Evolutionary conservation across 2,797 vertebrate genomes (phyloP), one percentile per base, ranked within the genome.

Genomic region (Morelia viridis): DNA sequence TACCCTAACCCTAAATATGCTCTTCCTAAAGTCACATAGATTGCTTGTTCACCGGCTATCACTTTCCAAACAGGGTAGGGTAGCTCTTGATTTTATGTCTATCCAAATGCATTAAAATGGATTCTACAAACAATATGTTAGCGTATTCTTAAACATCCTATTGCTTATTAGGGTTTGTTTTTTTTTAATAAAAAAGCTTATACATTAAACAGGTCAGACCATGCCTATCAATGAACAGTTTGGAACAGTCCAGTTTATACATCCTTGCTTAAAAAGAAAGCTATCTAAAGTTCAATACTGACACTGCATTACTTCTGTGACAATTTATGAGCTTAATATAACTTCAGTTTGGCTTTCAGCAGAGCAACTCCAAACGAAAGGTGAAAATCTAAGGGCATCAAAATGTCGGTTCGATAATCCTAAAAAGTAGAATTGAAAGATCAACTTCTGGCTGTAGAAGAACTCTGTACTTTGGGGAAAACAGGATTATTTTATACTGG

Each of bases 271-370:
- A 86, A 84, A 90, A 94, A 89, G 57, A 94, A 62, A 83, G 17
- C 58, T 88, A 24, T 90, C 93, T 35, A 91, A 92, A 94, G 94
- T 93, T 84, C 28, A 35, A 19, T 57, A 35, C 28, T 22, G 17
- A 10, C 12, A 4, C 19, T 61, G 35, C 11, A 31, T 76, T 90
- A 50, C 83, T 71, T 46, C n/a, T 85, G 87, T 87, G 93, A 91
- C 86, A 94, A 68, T 15, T 56, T 88, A 68, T 13, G 91, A 28
- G 88, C 96, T 96, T 95, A 93, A 83, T 17, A 13, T 61, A 86
- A 26, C 94, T 94, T 87, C 88, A 26, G 35, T 57, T 61, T 19
- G 92, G 53, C 60, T 90, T 93, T 60, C 10, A 50, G 76, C 87
- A 15, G 88, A 91, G 9, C 24, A 91, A 88, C 12, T 90, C 46